phyloP scores from a whole-genome alignment of 2,888 invertebrate genomes.

The Aethes cnicana region DNA sequence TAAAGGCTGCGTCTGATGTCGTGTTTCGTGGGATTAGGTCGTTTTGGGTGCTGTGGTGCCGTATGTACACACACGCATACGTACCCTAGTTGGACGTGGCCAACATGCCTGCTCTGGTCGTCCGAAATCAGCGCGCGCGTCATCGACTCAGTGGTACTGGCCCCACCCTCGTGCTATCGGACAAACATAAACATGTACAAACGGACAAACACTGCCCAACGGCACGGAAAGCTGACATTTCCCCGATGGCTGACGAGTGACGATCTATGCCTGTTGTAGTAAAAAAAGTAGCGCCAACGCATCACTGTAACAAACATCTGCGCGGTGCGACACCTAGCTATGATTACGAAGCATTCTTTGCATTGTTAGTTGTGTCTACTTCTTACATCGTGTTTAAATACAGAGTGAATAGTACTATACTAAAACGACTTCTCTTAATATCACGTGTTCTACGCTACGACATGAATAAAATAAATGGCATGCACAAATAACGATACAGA shows the following conservation, averaged over 20 bases:
- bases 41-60: slow-evolving; percentile 63
- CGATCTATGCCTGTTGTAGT: slow-evolving; percentile 74
- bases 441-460: slow-evolving; percentile 55
- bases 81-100: slow-evolving; percentile 97
- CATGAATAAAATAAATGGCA: slow-evolving; percentile 70
- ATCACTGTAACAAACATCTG: slow-evolving; percentile 49
- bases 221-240: slow-evolving; percentile 51
- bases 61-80: slow-evolving; percentile 84
- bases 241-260: slow-evolving; percentile 40
- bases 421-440: slow-evolving; percentile 41
- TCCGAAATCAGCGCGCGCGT: slow-evolving; percentile 97
- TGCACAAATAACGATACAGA: slow-evolving; percentile 71
- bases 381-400: slow-evolving; percentile 59
- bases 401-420: slow-evolving; percentile 59
- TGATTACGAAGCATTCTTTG: slow-evolving; percentile 40
- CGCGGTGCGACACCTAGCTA: slow-evolving; percentile 33
- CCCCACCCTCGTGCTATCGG: slow-evolving; percentile 95
- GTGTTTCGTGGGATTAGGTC: slow-evolving; percentile 16
- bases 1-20: slow-evolving; percentile 5
- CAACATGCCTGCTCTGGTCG: slow-evolving; percentile 94
- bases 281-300: slow-evolving; percentile 79
- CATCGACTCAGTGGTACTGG: slow-evolving; percentile 96
- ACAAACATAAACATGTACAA: slow-evolving; percentile 82
- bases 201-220: slow-evolving; percentile 70
- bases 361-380: slow-evolving; percentile 71